Evolutionary conservation across 2,888 invertebrate genomes (phyloP), one percentile per base, ranked within the genome.

Genomic region (Spialia ferax): DNA sequence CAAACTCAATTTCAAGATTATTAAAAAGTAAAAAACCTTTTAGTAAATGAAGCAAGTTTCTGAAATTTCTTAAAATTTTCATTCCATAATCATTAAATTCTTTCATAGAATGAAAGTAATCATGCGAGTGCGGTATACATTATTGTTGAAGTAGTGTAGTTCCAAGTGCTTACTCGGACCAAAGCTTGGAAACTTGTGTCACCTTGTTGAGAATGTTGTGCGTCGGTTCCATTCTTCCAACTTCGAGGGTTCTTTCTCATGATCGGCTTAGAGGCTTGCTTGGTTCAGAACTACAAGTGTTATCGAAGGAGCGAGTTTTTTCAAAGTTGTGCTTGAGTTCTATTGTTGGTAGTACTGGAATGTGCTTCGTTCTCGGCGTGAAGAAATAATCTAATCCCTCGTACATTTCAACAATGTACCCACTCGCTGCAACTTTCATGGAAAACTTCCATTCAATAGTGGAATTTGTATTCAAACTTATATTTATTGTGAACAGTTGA

Each of bases 241-340:
- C 78, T 91, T 85, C 72, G 78, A 76, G 82, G 74, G 81, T 89
- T 88, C 89, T 85, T 88, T 86, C 85, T 76, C 84, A 77, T 84
- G 87, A 89, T 86, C 90, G 90, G 87, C 91, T 91, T 91, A 92
- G 86, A 84, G 87, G 86, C 88, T 88, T 84, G 86, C 83, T 82
- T 81, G 79, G 80, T 87, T 84, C 79, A 72, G 78, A 85, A 87
- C 87, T 85, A 86, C 81, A 79, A 89, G 89, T 84, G 81, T 84
- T 86, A 84, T 88, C 88, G 82, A 83, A 89, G 74, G 74, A 72
- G 83, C 85, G 45, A 72, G 83, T 85, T 83, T 73, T 75, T 77
- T 73, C 48, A 38, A 68, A 62, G 48, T 86, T 75, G 78, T 81
- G 38, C 83, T 78, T 80, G 79, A 78, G 74, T 77, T 74, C 81